Evolutionary conservation across 2,888 invertebrate genomes (phyloP), one percentile per base, ranked within the genome.

Genomic region (Hartigia nigra): DNA sequence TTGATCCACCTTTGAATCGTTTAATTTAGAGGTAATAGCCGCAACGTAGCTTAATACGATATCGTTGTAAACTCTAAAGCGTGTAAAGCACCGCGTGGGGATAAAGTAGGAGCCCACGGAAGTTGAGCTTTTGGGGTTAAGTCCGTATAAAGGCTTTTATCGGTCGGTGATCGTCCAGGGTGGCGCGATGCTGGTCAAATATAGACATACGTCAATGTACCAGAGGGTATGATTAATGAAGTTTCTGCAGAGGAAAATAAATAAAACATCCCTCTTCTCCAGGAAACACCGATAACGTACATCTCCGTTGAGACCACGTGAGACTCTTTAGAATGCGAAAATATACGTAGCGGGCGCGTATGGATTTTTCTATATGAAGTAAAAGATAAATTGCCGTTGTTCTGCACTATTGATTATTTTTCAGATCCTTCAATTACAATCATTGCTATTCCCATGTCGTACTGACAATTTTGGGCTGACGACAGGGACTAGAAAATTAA

Each of bases 221-320:
- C 69, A 34, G 31, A 36, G 35, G 69, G 31, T 14, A 78, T 23
- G 78, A 78, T 78, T 78, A 78, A 78, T 78, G 75, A 78, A 75
- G 37, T 75, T 55, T 55, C 39, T 55, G 23, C 5, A 14, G 14
- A 55, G n/a, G 14, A 3, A 23, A 31, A 70, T 31, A 31, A 72
- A 69, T 35, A 75, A 77, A 77, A 75, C 31, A 75, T 69, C 87
- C 87, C 92, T 93, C 32, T 31, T 72, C 72, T 72, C 31, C 31
- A 89, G 89, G 5, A 87, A 87, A 55, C 39, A 55, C 39, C 39
- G 39, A 55, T 55, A 55, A 55, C 39, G 39, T 55, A 55, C 39
- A 55, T 55, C 39, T 55, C 39, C 23, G 39, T 23, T 9, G 39
- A 55, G 39, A 9, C 39, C 39, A 55, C 23, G 39, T 55, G 39